These are phyloP conservation scores for Micrastur ruficollis DNA, from an alignment of 2,797 vertebrate species.

Conservation along the genomic window DNA sequence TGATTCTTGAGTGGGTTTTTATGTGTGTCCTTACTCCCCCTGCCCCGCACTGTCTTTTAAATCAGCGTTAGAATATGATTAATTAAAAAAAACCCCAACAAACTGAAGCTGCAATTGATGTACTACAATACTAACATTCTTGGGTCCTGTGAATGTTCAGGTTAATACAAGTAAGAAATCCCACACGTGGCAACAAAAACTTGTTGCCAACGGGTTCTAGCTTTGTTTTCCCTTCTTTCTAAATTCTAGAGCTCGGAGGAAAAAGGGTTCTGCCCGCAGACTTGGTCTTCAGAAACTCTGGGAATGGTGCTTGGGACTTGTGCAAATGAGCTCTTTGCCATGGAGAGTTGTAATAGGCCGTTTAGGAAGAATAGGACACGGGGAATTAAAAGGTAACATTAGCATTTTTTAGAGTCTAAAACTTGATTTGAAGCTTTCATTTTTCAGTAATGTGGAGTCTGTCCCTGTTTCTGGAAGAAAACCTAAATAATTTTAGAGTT, in stretches of 20 bases:
- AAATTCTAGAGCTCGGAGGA: constrained; percentile 87
- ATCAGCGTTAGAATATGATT: not conserved
- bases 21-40: not conserved
- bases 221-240: not conserved
- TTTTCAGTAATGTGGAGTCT: not conserved
- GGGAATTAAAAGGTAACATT: constrained; percentile 91
- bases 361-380: constrained; percentile 94
- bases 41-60: not conserved
- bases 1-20: not conserved
- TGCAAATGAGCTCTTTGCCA: constrained; percentile 97
- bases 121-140: not conserved
- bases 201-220: not conserved
- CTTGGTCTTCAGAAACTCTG: constrained; percentile 96
- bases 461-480: not conserved
- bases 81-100: not conserved
- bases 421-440: not conserved
- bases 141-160: not conserved
- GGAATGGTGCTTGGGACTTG: constrained; percentile 97
- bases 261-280: constrained; percentile 94
- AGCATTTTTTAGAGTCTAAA: not conserved
- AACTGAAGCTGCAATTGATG: not conserved
- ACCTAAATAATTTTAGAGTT: not conserved
- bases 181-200: not conserved
- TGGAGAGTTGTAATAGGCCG: constrained; percentile 99
- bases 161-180: not conserved